phyloP scores from a whole-genome alignment of 2,113 vertebrate genomes.

The Heptranchias perlo region DNA sequence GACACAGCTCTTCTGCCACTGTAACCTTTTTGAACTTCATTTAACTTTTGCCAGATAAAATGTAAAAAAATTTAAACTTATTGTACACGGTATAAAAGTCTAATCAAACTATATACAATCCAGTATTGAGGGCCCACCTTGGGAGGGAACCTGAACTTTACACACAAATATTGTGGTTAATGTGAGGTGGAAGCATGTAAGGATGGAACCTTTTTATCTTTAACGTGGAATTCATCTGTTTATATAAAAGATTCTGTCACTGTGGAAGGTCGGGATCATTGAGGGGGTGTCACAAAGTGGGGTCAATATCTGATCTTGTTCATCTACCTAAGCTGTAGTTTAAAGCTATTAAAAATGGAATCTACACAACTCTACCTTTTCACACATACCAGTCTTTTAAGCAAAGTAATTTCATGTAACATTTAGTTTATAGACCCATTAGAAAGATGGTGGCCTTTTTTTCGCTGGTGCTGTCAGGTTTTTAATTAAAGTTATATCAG shows the following conservation, averaged over 20 bases:
- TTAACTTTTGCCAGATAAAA: too few species aligned
- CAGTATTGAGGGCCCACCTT: not conserved
- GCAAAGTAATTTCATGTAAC: constrained; percentile 5
- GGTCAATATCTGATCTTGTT: not conserved
- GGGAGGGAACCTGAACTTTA: not conserved
- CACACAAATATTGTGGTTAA: not conserved
- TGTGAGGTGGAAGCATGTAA: not conserved
- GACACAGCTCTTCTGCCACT: too few species aligned
- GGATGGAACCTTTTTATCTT: not conserved
- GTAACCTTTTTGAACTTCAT: too few species aligned
- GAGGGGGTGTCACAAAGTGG: not conserved
- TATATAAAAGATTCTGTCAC: not conserved
- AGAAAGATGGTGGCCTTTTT: not conserved
- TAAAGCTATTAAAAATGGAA: constrained; percentile 22
- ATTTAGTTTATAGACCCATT: not conserved
- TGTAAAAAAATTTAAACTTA: too few species aligned
- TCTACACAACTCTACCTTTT: not conserved
- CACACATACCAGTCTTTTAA: not conserved
- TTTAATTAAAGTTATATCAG: constrained; percentile 28
- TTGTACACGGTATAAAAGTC: too few species aligned
- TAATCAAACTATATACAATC: too few species aligned
- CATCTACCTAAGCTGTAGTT: not conserved
- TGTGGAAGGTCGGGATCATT: not conserved
- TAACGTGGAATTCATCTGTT: not conserved
- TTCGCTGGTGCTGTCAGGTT: not conserved